Percentiles rank a stretch among this genome's conserved stretches.
phyloP scores from a whole-genome alignment of 2,113 vertebrate genomes.

The Delphinapterus leucas region DNA sequence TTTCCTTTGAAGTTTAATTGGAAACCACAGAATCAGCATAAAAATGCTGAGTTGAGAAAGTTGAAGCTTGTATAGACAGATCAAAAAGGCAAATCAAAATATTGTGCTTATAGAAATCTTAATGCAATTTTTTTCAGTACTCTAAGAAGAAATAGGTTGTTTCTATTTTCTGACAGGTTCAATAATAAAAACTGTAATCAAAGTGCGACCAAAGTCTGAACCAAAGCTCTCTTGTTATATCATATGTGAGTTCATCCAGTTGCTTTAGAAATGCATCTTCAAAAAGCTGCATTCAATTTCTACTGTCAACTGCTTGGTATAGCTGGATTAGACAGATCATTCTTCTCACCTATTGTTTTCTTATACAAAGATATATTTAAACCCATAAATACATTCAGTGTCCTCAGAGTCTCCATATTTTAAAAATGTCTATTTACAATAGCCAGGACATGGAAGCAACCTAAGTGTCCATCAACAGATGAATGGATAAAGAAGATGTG shows the following conservation, averaged over 20 bases:
- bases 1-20: conserved; percentile 49
- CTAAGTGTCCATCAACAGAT: too few species aligned
- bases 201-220: conserved; percentile 48
- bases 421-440: not conserved
- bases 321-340: conserved; percentile 44
- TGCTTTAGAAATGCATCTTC: conserved; percentile 59
- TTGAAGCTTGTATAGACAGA: not conserved
- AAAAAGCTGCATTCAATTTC: conserved; percentile 68
- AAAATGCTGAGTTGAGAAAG: conserved; percentile 45
- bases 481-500: too few species aligned
- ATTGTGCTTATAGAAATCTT: conserved; percentile 2
- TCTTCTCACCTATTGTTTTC: conserved; percentile 59
- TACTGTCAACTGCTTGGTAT: conserved; percentile 58
- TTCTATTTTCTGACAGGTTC: conserved; percentile 45
- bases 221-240: conserved; percentile 57
- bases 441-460: too few species aligned
- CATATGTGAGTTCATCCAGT: conserved; percentile 35
- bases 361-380: conserved; percentile 66
- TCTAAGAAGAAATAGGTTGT: conserved; percentile 37
- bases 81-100: conserved; percentile 10
- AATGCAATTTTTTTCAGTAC: conserved; percentile 1
- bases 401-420: conserved; percentile 44
- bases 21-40: conserved; percentile 49
- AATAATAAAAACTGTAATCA: conserved; percentile 50
- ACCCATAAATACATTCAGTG: conserved; percentile 48